Conservation (phyloP, 2,888 invertebrate genomes). For the Eristalinus sepulchralis region DNA sequence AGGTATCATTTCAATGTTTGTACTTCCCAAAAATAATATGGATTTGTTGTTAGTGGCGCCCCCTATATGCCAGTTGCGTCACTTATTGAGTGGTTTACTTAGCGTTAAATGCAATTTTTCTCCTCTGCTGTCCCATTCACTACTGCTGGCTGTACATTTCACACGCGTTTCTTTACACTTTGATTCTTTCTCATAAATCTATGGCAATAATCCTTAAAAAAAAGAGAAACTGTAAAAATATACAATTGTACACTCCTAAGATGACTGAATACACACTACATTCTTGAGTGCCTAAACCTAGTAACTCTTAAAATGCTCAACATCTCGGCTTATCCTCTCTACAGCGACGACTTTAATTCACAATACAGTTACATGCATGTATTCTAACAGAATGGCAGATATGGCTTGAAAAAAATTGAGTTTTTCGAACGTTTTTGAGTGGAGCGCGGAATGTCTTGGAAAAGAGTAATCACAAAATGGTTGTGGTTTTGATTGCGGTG, state of each 20-base stretch:
- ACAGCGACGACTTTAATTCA: slow-evolving; percentile 32
- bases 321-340: neutral
- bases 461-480: slow-evolving; percentile 79
- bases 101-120: no score
- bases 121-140: neutral
- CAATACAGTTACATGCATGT: slow-evolving; percentile 38
- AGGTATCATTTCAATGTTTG: no score
- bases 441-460: neutral
- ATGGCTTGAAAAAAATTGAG: slow-evolving; percentile 63
- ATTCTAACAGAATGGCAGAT: slow-evolving; percentile 69
- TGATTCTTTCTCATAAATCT: slow-evolving; percentile 29
- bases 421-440: slow-evolving; percentile 55
- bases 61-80: no score
- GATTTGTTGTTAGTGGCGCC: no score
- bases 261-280: slow-evolving; percentile 18
- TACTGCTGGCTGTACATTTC: neutral
- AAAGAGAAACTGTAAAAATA: neutral
- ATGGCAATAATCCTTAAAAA: neutral
- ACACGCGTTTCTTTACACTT: slow-evolving; percentile 3
- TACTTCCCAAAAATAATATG: no score
- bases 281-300: neutral
- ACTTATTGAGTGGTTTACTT: no score
- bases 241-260: slow-evolving; percentile 54
- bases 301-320: slow-evolving; percentile 29
- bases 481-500: slow-evolving; percentile 78